A percentile compares a stretch with the other conserved stretches of the same genome.
Evolutionary conservation across 1,140 invertebrate species (phyloP).

Genomic region (Reticulitermes speratus): DNA sequence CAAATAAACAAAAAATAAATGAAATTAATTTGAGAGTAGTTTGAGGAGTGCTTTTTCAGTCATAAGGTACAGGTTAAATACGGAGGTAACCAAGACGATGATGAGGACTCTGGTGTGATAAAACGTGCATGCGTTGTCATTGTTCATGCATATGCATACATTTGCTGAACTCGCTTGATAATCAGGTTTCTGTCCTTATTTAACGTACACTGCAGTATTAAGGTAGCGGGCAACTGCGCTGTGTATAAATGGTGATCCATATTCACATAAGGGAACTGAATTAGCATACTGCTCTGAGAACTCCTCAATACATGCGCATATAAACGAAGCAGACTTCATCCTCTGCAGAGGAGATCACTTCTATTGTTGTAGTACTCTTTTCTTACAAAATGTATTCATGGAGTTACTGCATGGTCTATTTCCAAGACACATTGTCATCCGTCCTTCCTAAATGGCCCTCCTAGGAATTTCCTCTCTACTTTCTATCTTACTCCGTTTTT

Average conservation of each 20-base stretch:
- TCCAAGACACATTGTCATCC: conserved; percentile 32
- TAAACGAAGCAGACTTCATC: background rate
- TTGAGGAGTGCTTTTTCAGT: too few relatives aligned
- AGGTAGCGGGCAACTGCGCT: background rate
- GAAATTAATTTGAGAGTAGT: too few relatives aligned
- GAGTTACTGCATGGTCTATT: conserved; percentile 31
- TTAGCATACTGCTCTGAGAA: background rate
- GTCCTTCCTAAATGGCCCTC: conserved; percentile 27
- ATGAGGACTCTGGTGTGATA: too few relatives aligned
- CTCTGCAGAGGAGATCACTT: background rate
- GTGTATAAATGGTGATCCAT: conserved; percentile 7
- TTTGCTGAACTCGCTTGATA: background rate
- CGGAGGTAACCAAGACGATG: too few relatives aligned
- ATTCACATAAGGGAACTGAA: background rate
- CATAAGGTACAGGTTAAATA: too few relatives aligned
- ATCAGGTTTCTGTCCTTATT: background rate
- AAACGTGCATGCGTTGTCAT: background rate
- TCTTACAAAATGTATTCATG: conserved; percentile 26
- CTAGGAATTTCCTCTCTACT: conserved; percentile 24
- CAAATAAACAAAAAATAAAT: too few relatives aligned
- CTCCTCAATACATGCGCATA: conserved; percentile 14
- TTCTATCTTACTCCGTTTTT: conserved; percentile 21
- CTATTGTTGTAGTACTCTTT: conserved; percentile 23
- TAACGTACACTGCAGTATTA: background rate
- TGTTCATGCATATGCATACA: background rate